A percentile compares a stretch with the other conserved stretches of the same genome.
Conservation (phyloP, 2,888 invertebrate species). For the Heteromyza rotundicornis region DNA sequence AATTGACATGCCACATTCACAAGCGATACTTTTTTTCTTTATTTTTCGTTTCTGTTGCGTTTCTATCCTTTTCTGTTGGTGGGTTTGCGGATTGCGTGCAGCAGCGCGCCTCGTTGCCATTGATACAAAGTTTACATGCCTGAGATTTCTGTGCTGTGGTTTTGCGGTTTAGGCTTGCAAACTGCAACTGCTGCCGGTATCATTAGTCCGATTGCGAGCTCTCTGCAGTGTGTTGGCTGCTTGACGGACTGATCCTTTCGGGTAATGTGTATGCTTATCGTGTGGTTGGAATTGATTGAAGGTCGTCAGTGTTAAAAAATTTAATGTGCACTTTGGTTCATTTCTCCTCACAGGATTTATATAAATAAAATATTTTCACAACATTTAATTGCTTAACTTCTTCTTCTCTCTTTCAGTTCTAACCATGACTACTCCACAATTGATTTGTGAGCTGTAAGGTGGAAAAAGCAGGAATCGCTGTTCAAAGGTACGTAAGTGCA, state of each 20-base stretch:
- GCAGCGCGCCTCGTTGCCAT: too few species aligned
- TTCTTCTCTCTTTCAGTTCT: neutral
- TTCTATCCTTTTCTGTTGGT: neutral
- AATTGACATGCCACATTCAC: neutral
- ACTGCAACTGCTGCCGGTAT: neutral
- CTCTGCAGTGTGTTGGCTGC: too few species aligned
- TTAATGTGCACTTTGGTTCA: too few species aligned
- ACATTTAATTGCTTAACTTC: too few species aligned
- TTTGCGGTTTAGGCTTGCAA: constrained; percentile 6
- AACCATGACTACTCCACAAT: neutral
- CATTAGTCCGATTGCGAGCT: too few species aligned
- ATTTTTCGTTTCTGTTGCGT: neutral
- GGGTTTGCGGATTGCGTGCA: too few species aligned
- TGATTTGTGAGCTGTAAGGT: neutral
- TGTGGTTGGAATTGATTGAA: too few species aligned
- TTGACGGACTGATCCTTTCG: too few species aligned
- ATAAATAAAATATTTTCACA: too few species aligned
- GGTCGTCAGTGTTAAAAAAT: too few species aligned
- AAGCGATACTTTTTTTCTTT: neutral
- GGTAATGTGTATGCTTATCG: too few species aligned
- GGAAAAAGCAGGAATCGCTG: neutral
- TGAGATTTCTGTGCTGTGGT: neutral
- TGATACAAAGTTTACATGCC: neutral
- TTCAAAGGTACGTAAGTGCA: neutral
- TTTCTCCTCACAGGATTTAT: too few species aligned